Evolutionary conservation across 2,113 vertebrate species (phyloP).

Genomic region (Bolborhynchus lineola): DNA sequence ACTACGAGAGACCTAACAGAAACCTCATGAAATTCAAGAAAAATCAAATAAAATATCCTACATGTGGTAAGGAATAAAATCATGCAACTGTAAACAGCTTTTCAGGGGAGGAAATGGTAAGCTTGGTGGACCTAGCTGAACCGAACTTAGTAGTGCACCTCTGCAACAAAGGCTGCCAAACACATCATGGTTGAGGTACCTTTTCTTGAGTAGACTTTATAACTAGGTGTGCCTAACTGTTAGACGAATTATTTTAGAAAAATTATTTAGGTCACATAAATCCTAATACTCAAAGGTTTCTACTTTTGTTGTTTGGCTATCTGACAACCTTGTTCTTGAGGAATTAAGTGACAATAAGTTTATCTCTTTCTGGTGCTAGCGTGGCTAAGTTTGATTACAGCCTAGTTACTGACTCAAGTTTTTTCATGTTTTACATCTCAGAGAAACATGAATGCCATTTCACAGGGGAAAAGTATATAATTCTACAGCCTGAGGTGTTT

Average conservation of each 20-base stretch:
- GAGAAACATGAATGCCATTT: background rate
- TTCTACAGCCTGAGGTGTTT: background rate
- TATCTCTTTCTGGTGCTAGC: background rate
- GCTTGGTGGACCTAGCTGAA: background rate
- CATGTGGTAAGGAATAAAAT: background rate
- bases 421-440: background rate
- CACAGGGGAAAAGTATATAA: background rate
- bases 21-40: background rate
- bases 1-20: background rate
- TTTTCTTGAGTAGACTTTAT: background rate
- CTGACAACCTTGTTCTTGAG: background rate
- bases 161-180: accelerated
- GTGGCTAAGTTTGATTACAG: background rate
- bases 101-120: background rate
- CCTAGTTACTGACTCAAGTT: background rate
- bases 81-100: background rate
- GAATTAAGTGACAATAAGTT: background rate
- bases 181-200: background rate
- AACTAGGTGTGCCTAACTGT: background rate
- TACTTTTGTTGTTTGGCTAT: background rate
- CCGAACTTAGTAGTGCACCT: background rate
- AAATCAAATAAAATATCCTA: background rate
- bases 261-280: background rate
- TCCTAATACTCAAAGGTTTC: background rate
- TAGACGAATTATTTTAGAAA: background rate